Evolutionary conservation across 1,140 invertebrate species (phyloP).

Genomic region (Oreohelix idahoensis): DNA sequence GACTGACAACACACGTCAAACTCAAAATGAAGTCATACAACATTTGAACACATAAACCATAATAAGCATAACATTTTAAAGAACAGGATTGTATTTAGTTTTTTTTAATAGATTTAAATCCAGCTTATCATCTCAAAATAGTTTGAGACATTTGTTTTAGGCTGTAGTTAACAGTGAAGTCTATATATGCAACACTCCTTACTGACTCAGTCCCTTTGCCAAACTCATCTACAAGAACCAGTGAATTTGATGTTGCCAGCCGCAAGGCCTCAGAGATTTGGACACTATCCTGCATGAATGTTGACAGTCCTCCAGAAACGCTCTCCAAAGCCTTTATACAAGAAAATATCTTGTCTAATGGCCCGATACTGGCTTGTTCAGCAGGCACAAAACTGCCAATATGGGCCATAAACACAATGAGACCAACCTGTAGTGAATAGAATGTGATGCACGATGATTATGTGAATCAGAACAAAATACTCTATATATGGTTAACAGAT

Average conservation of each 20-base stretch:
- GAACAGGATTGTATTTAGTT: too few species aligned
- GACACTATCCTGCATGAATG: slow-evolving; percentile 87
- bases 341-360: slow-evolving; percentile 83
- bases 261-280: slow-evolving; percentile 84
- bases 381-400: slow-evolving; percentile 92
- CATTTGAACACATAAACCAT: too few species aligned
- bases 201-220: slow-evolving; percentile 87
- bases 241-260: slow-evolving; percentile 78
- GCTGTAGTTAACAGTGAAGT: too few species aligned
- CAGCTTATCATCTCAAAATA: too few species aligned
- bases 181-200: slow-evolving; percentile 30
- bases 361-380: slow-evolving; percentile 80
- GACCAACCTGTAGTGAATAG: slow-evolving; percentile 75
- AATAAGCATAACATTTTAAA: too few species aligned
- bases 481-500: too few species aligned
- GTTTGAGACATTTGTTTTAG: too few species aligned
- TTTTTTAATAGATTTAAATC: too few species aligned
- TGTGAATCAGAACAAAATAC: too few species aligned
- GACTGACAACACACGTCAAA: too few species aligned
- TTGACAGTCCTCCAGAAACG: slow-evolving; percentile 86
- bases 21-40: too few species aligned
- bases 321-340: slow-evolving; percentile 81
- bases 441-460: too few species aligned
- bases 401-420: slow-evolving; percentile 88
- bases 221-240: slow-evolving; percentile 92